Conservation (phyloP, 92 coral and sea anemone species). For the Chrysogorgia sp. region DNA sequence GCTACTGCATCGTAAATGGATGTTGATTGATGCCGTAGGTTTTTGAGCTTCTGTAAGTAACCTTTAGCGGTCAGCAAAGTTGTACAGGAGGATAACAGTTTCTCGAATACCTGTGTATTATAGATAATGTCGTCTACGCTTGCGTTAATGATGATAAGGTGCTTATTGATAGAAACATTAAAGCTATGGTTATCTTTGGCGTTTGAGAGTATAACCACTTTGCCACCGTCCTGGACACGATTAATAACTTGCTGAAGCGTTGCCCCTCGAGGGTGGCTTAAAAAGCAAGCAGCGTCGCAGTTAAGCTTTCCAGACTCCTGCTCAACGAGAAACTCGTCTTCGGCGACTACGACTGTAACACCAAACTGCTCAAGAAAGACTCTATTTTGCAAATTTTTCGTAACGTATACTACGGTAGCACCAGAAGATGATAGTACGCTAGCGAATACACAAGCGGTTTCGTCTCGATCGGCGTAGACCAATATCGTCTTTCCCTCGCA, state of each 20-base stretch:
- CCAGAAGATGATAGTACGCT: constrained; percentile 1
- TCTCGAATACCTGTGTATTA: constrained; percentile 19
- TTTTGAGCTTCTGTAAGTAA: constrained; percentile 32
- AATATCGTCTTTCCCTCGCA: background rate
- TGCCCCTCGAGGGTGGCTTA: constrained; percentile 26
- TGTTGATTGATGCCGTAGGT: background rate
- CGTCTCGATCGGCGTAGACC: constrained; percentile 3
- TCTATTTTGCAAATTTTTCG: background rate
- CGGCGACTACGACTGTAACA: background rate
- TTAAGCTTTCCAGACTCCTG: background rate
- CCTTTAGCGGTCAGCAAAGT: constrained; percentile 31
- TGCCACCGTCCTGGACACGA: constrained; percentile 42
- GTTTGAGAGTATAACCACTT: constrained; percentile 15
- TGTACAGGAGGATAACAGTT: constrained; percentile 36
- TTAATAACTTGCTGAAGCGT: constrained; percentile 18
- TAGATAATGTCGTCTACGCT: constrained; percentile 21
- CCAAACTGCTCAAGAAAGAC: background rate
- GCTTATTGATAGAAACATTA: constrained; percentile 19
- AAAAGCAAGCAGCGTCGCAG: constrained; percentile 49
- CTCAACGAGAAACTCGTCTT: constrained; percentile 4
- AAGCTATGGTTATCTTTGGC: constrained; percentile 17
- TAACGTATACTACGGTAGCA: background rate
- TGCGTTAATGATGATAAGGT: constrained; percentile 24
- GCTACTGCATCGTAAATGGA: constrained; percentile 5
- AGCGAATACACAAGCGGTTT: constrained; percentile 7